Conservation (phyloP, 2,888 invertebrate genomes). For the Scaptomyza parva region DNA sequence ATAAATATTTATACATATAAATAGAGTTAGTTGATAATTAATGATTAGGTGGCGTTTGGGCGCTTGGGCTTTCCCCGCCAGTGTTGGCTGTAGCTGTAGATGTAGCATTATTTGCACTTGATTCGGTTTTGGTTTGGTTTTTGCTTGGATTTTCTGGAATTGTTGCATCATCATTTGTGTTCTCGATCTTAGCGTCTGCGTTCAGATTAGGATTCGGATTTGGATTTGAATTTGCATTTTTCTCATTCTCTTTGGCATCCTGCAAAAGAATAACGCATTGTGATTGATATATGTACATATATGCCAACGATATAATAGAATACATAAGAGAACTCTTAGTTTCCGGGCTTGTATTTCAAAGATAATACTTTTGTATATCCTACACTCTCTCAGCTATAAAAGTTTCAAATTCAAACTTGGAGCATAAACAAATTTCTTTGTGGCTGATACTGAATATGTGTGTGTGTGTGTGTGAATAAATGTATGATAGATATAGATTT, state of each 20-base stretch:
- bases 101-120: constrained; percentile 22
- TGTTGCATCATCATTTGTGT: constrained; percentile 77
- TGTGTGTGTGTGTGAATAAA: neutral
- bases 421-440: neutral
- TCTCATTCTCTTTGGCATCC: constrained; percentile 84
- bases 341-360: neutral
- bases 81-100: constrained; percentile 17
- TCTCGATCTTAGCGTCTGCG: constrained; percentile 79
- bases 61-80: neutral
- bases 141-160: constrained; percentile 53
- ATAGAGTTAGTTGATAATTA: neutral
- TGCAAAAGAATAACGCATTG: constrained; percentile 80
- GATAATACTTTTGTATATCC: neutral
- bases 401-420: neutral
- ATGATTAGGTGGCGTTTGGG: neutral
- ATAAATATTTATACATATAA: constrained; percentile 12
- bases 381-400: neutral
- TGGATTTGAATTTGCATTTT: constrained; percentile 68
- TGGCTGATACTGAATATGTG: constrained; percentile 4
- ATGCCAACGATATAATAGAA: constrained; percentile 68
- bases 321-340: neutral
- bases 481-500: too few relatives aligned
- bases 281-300: too few relatives aligned
- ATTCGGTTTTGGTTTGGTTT: constrained; percentile 30
- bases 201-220: constrained; percentile 71